Evolutionary conservation across 2,888 invertebrate species (phyloP).

Genomic region (Stramonita haemastoma): DNA sequence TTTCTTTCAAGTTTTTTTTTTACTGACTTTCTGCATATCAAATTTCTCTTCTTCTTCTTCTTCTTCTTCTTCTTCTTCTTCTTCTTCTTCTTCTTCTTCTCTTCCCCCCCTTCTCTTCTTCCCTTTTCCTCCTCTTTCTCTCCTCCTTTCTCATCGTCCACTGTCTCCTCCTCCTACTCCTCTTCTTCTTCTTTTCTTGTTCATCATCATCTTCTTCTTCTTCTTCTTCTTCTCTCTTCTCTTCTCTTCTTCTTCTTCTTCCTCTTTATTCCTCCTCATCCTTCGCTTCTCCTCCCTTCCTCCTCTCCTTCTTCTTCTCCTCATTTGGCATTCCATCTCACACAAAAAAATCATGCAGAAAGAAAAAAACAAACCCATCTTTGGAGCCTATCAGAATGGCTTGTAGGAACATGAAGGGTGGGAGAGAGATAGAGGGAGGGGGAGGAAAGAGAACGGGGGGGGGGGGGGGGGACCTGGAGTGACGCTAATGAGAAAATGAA

Average conservation of each 20-base stretch:
- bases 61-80: no score
- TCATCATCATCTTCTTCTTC: not conserved
- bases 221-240: constrained; percentile 4
- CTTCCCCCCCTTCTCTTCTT: not conserved
- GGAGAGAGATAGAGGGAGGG: not conserved
- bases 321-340: not conserved
- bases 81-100: not conserved
- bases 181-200: not conserved
- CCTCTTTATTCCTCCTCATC: not conserved
- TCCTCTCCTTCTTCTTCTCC: not conserved
- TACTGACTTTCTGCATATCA: no score
- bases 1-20: no score
- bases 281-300: not conserved
- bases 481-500: constrained; percentile 18
- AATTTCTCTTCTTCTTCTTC: no score
- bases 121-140: no score
- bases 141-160: not conserved
- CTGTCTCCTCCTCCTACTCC: not conserved
- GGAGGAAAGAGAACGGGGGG: constrained; percentile 1
- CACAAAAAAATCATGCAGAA: no score
- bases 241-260: constrained; percentile 14
- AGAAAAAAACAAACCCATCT: no score
- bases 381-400: no score
- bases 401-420: not conserved
- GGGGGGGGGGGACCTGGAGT: not conserved